Evolutionary conservation across 2,888 invertebrate genomes (phyloP).

Genomic region (Monopis laevigella): DNA sequence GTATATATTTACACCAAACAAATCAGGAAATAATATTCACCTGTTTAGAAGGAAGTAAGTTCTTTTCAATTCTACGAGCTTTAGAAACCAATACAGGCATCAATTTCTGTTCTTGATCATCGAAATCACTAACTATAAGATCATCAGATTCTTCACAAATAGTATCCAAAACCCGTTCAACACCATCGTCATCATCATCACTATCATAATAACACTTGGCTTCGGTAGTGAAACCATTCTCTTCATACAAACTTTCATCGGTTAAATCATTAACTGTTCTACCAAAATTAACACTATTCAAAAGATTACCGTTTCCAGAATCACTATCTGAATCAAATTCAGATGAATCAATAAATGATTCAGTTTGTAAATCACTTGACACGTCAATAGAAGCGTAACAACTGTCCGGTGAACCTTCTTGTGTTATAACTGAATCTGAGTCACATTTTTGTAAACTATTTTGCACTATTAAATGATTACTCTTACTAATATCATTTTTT

Average conservation of each 20-base stretch:
- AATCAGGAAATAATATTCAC: slow-evolving; percentile 27
- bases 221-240: slow-evolving; percentile 15
- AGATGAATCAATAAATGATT: neutral
- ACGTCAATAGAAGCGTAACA: slow-evolving; percentile 2
- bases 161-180: neutral
- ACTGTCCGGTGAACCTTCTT: neutral
- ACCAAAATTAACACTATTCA: slow-evolving; percentile 16
- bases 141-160: slow-evolving; percentile 4
- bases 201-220: slow-evolving; percentile 14
- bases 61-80: slow-evolving; percentile 30
- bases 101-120: slow-evolving; percentile 12
- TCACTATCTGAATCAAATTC: slow-evolving; percentile 5
- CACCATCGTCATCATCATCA: slow-evolving; percentile 46
- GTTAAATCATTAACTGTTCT: slow-evolving; percentile 47
- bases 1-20: neutral
- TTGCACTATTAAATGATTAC: no score
- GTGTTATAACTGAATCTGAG: slow-evolving; percentile 26
- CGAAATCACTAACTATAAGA: neutral
- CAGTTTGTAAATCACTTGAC: neutral
- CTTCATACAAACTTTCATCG: slow-evolving; percentile 42
- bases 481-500: no score
- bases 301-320: neutral
- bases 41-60: slow-evolving; percentile 34
- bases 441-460: slow-evolving; percentile 23
- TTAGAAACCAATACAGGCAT: slow-evolving; percentile 32